Conservation (phyloP, 2,888 invertebrate species). For the Chrysolina americana region DNA sequence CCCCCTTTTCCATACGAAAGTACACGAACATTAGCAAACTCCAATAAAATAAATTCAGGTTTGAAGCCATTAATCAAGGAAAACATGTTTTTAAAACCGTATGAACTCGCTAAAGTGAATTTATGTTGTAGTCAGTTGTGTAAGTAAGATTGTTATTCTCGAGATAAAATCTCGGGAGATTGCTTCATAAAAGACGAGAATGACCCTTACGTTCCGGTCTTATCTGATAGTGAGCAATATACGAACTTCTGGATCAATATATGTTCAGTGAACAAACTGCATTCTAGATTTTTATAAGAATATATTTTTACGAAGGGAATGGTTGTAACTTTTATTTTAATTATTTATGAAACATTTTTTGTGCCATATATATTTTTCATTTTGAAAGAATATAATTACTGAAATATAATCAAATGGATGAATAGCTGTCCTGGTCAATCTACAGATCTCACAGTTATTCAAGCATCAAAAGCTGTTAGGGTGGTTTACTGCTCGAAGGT, state of each 20-base stretch:
- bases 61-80: slow-evolving; percentile 27
- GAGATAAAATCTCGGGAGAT: slow-evolving; percentile 14
- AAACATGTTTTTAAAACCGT: slow-evolving; percentile 30
- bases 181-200: slow-evolving; percentile 6
- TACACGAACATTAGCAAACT: slow-evolving; percentile 22
- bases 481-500: no score
- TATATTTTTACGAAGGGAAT: no score
- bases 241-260: not conserved
- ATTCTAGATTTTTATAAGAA: no score
- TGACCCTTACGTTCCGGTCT: not conserved
- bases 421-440: no score
- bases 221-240: not conserved
- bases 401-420: no score
- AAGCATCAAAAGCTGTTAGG: no score
- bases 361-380: no score
- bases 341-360: no score
- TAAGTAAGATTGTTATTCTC: slow-evolving; percentile 16
- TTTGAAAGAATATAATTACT: no score
- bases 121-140: slow-evolving; percentile 18
- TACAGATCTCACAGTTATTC: no score
- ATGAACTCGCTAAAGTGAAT: slow-evolving; percentile 21
- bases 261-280: not conserved
- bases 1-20: slow-evolving; percentile 21
- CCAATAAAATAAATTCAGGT: slow-evolving; percentile 20
- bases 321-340: no score